These are phyloP conservation scores for Sinocyclocheilus rhinocerous DNA, from an alignment of 2,113 vertebrate species.

Conservation along the genomic window DNA sequence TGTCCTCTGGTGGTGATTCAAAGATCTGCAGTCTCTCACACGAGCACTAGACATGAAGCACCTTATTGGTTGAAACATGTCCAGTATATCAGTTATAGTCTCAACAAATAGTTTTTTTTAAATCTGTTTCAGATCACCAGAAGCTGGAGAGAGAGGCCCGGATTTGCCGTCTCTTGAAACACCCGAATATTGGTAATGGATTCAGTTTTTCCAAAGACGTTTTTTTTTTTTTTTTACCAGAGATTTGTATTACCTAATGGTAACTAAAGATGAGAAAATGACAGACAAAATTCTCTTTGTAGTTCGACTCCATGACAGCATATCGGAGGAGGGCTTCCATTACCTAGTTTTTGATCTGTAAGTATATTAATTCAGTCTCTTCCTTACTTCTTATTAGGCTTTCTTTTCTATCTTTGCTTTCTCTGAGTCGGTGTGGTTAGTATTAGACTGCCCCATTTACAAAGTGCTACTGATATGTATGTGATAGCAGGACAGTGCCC, in stretches of 20 bases:
- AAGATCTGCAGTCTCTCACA: slow-evolving; percentile 16
- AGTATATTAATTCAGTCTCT: not conserved
- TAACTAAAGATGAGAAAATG: slow-evolving; percentile 21
- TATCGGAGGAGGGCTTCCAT: slow-evolving; percentile 51
- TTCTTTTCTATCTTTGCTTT: slow-evolving; percentile 10
- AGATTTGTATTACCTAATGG: not conserved
- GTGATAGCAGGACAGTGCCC: slow-evolving; percentile 39
- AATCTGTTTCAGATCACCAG: slow-evolving; percentile 75
- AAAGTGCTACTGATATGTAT: slow-evolving; percentile 34
- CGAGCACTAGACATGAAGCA: not conserved
- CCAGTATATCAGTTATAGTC: not conserved
- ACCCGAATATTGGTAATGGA: slow-evolving; percentile 76
- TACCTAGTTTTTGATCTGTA: slow-evolving; percentile 52
- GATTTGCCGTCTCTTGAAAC: slow-evolving; percentile 80
- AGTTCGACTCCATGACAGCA: slow-evolving; percentile 55
- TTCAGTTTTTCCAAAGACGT: not conserved
- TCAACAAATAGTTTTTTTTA: slow-evolving; percentile 5
- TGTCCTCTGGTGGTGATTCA: slow-evolving; percentile 31
- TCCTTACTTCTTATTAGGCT: not conserved
- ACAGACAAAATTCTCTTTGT: not conserved
- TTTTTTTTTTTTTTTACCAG: not conserved
- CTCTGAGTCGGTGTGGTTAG: not conserved
- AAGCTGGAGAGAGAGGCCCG: slow-evolving; percentile 80
- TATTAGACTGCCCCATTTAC: slow-evolving; percentile 23
- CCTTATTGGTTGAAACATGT: not conserved